Base-by-base conservation (phyloP, 2,113 vertebrate species). In the Chunga burmeisteri region DNA sequence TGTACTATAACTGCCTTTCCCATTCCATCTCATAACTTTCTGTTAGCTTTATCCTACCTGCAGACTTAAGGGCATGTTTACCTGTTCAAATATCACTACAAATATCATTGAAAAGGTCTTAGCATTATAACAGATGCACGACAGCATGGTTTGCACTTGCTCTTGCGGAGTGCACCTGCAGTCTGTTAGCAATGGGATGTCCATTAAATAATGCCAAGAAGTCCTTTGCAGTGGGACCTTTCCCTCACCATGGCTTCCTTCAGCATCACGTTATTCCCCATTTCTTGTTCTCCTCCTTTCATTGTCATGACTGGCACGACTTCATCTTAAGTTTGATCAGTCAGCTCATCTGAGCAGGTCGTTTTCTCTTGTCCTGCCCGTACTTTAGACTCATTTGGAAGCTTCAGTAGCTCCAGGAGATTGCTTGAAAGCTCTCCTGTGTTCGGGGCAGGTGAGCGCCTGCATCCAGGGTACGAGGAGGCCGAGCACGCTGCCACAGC, bases 21-120 rank as follows among this genome's bases (percentile, higher is more conserved):
- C 38, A 12, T 59, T 78, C 50, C 50, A 46, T 66, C 81, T 95
- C 78, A 70, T 80, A 94, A 79, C 70, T 91, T 88, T 66, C 38
- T 74, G 70, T 89, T 91, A 85, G 93, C 91, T 94, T 93, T 95
- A 63, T 70, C 85, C 79, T 73, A 25, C 91, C 88, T 11, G 0
- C 74, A 67, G 86, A n/a, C 93, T 93, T 70, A 94, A 93, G 86
- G 83, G 91, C 90, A 94, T 88, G 65, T 95, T 96, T 96, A 94
- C 93, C 93, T 96, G 92, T 70, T 96, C 90, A 97, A 97, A 94
- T 92, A 94, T 73, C 90, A 96, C 83, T 84, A 88, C 75, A 94
- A 92, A 88, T 91, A 95, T 36, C 95, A 93, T 59, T 86, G 90
- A 4, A 96, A 96, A 96, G 95, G 96, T 95, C 96, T 97, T 34